Base-by-base conservation (phyloP, 2,888 invertebrate species). In the Ditula angustiorana region DNA sequence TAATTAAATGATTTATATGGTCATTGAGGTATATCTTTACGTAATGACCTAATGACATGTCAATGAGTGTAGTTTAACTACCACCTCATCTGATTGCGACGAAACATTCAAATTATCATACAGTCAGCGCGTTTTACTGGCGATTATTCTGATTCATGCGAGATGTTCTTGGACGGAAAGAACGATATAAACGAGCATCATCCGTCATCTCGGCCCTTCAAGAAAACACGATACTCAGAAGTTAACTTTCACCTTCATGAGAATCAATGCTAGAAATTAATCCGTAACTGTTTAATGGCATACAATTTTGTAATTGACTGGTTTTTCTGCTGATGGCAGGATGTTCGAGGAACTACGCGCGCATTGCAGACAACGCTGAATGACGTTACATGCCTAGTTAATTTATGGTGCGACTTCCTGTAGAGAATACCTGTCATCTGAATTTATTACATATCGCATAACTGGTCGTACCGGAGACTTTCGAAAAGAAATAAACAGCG, bases 291-390 rank as follows among this genome's bases (percentile, higher is more conserved):
- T 11, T 26, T 44, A 64, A 47, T 59, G 30, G 41, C 8, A 33
- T 46, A 44, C 21, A 53, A 61, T 50, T 61, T 61, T 56, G 24
- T 57, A 57, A 57, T 55, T 57, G 35, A 46, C 28, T 52, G 13
- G 55, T 56, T 46, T 35, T 35, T 50, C 53, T 62, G 30, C 44
- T 33, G n/a, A n/a, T n/a, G 30, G 46, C 44, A 63, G 58, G 63
- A 58, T 58, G 55, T 47, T 28, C 33, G 52, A 24, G 44, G 63
- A 46, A 63, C 63, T 33, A 46, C 0, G 16, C 37, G 23, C 35
- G 16, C 19, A 16, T 55, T 5, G 16, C 28, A 33, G 33, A 49
- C 8, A 49, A 35, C 21, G 35, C 28, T 61, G 47, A 49, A 37
- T 49, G 16, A 24, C 50, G 24, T 21, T 37, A 24, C 35, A 33